A percentile compares a stretch with the other conserved stretches of the same genome.
phyloP scores from a whole-genome alignment of 2,797 vertebrate species.

The Molossus alvarezi region DNA sequence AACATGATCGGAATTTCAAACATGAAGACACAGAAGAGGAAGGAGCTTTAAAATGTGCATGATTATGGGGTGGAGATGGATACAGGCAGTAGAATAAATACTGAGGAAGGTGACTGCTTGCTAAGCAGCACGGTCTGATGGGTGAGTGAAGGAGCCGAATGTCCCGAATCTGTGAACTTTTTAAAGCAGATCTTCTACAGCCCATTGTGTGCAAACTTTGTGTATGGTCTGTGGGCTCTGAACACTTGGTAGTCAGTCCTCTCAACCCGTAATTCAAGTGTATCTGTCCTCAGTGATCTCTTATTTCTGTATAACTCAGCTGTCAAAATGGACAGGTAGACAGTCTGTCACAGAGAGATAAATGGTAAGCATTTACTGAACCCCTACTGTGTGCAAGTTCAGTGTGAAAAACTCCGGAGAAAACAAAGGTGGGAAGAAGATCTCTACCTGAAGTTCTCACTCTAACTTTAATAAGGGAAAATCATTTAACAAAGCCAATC shows the following conservation, averaged over 20 bases:
- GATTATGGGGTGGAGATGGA: background rate
- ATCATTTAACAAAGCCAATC: constrained; percentile 24
- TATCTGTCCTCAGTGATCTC: background rate
- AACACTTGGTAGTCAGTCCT: background rate
- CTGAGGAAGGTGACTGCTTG: background rate
- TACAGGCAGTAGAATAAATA: background rate
- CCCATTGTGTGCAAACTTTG: background rate
- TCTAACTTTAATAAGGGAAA: background rate
- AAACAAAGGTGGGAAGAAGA: constrained; percentile 29
- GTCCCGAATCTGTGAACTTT: background rate
- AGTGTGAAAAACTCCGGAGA: background rate
- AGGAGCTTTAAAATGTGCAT: background rate
- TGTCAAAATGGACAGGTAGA: constrained; percentile 6
- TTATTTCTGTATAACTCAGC: background rate
- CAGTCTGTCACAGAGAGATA: background rate
- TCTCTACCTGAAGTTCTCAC: background rate
- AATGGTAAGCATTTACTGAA: background rate
- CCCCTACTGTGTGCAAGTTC: background rate
- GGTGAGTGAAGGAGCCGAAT: background rate
- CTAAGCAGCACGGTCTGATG: background rate
- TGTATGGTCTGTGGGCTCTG: background rate
- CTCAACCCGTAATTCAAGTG: background rate
- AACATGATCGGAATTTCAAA: background rate
- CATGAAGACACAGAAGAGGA: background rate
- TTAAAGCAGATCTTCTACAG: background rate